Evolutionary conservation across 2,797 vertebrate species (phyloP).

Genomic region (Tauraco hartlaubi): DNA sequence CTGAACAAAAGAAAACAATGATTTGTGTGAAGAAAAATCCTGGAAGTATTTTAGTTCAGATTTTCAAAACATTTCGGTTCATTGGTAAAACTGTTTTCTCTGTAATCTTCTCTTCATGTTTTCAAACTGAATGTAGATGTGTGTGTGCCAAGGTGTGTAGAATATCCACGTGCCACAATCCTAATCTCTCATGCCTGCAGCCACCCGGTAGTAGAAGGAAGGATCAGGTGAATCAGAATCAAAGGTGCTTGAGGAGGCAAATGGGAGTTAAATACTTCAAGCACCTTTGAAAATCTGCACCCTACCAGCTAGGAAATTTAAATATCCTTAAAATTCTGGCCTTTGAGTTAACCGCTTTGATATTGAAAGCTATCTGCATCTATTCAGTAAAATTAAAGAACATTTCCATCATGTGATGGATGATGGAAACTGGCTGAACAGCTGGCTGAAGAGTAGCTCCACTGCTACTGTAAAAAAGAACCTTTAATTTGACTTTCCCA

Average conservation of each 20-base stretch:
- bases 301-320: background rate
- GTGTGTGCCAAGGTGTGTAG: background rate
- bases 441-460: background rate
- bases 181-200: background rate
- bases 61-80: background rate
- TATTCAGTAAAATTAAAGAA: background rate
- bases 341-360: background rate
- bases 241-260: background rate
- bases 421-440: background rate
- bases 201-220: background rate
- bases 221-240: background rate
- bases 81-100: background rate
- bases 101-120: background rate
- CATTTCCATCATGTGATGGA: background rate
- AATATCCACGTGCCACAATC: background rate
- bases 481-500: constrained; percentile 18
- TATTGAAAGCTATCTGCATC: background rate
- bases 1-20: background rate
- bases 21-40: background rate
- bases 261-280: background rate
- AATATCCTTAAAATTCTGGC: background rate
- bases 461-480: background rate
- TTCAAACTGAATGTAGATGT: background rate
- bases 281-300: background rate
- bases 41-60: background rate